Percentiles rank a stretch among this genome's conserved stretches.
Conservation (phyloP, 1,140 invertebrate genomes). For the Scaptomyza pallida region DNA sequence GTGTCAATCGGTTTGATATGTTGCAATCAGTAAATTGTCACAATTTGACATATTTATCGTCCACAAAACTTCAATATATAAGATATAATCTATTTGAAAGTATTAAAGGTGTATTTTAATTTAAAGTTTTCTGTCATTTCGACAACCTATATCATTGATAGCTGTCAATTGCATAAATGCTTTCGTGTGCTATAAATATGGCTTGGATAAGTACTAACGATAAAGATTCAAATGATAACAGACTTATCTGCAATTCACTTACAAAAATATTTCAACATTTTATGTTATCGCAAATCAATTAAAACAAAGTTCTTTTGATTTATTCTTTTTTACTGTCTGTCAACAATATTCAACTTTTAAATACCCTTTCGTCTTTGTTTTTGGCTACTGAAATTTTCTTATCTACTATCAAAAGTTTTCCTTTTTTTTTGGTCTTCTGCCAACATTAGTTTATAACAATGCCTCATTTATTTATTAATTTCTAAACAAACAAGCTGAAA, state of each 20-base stretch:
- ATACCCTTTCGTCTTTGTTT: background rate
- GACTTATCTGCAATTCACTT: background rate
- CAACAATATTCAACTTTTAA: background rate
- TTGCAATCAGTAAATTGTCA: conserved; percentile 49
- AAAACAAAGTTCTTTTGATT: background rate
- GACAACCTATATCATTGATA: no score
- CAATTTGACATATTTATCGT: conserved; percentile 40
- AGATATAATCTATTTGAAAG: background rate
- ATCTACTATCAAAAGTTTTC: conserved; percentile 22
- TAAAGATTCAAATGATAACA: background rate
- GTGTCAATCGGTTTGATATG: conserved; percentile 35
- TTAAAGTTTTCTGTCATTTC: conserved; percentile 1
- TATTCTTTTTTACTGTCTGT: background rate
- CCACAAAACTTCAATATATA: conserved; percentile 5
- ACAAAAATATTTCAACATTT: background rate
- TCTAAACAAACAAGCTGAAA: conserved; percentile 60
- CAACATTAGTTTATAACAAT: conserved; percentile 59
- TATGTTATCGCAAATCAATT: conserved; percentile 1
- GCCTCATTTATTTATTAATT: conserved; percentile 64
- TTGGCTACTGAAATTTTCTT: conserved; percentile 23
- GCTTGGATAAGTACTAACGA: background rate
- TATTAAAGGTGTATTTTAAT: no score
- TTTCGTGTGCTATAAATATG: no score
- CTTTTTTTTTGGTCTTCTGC: conserved; percentile 10
- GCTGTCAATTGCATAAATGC: no score